A percentile compares a stretch with the other conserved stretches of the same genome.
Evolutionary conservation across 1,140 invertebrate species (phyloP).

Genomic region (Nasonia vitripennis): DNA sequence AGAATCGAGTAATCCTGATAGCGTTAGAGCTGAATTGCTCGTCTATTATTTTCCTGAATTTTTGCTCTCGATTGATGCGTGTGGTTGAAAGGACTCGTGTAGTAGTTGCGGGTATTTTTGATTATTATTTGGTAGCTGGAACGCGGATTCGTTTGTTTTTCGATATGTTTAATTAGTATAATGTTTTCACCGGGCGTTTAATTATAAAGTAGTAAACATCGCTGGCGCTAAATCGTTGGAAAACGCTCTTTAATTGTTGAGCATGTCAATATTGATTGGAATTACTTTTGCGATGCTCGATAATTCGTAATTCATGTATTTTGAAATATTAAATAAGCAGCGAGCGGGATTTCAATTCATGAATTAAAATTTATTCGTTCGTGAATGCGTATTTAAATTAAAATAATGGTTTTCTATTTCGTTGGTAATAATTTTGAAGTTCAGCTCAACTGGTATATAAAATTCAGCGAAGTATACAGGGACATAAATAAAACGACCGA

Average conservation of each 20-base stretch:
- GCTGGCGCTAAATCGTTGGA: background rate
- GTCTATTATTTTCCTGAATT: background rate
- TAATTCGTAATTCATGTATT: no score
- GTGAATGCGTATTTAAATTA: no score
- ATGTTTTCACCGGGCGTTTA: background rate
- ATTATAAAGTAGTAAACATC: background rate
- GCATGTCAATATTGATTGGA: background rate
- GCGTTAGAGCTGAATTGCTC: constrained; percentile 12
- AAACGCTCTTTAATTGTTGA: background rate
- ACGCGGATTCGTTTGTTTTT: background rate
- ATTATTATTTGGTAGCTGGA: background rate
- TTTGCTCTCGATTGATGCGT: background rate
- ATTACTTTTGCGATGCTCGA: background rate
- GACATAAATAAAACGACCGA: no score
- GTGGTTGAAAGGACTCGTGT: background rate
- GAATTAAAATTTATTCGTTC: no score
- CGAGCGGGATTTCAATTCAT: no score
- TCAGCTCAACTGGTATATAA: no score
- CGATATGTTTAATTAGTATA: background rate
- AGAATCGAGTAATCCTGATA: constrained; percentile 50
- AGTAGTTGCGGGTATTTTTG: background rate
- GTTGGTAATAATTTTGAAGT: no score
- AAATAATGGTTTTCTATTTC: no score
- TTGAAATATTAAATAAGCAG: no score
- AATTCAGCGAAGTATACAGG: no score